These are phyloP conservation scores for Aselliscus stoliczkanus DNA, from an alignment of 2,797 vertebrate genomes.

Conservation along the genomic window DNA sequence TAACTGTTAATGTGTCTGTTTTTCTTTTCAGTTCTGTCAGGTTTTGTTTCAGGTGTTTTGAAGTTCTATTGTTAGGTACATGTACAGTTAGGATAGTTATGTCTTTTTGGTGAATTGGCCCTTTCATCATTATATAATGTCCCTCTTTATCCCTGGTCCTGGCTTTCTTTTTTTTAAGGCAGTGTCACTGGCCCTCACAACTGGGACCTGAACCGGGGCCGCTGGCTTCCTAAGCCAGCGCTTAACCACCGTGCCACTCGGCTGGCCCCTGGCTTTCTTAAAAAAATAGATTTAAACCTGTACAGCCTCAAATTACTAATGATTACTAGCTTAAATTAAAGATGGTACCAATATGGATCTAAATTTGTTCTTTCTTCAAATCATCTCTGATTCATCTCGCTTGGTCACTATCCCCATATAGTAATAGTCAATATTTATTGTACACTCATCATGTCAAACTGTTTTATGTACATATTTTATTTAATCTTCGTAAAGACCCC, in stretches of 20 bases:
- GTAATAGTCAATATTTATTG: not conserved
- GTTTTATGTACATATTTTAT: not conserved
- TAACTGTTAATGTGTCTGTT: not conserved
- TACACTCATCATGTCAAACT: not conserved
- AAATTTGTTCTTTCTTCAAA: not conserved
- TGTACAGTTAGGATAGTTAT: not conserved
- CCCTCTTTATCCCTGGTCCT: not conserved
- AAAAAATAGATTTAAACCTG: not conserved
- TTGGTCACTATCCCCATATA: not conserved
- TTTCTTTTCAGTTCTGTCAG: not conserved
- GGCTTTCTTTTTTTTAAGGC: slow-evolving; percentile 2
- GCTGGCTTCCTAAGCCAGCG: too few species aligned
- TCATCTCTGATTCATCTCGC: not conserved
- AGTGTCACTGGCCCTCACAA: too few species aligned
- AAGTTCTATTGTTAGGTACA: not conserved
- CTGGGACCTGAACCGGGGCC: too few species aligned
- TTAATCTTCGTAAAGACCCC: not conserved
- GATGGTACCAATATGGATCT: not conserved
- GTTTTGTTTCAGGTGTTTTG: not conserved
- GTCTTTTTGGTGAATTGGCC: not conserved
- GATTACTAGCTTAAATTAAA: not conserved
- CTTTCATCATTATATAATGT: not conserved
- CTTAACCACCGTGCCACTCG: too few species aligned
- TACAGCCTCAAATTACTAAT: not conserved
- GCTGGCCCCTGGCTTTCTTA: not conserved